phyloP scores from a whole-genome alignment of 2,888 invertebrate genomes.

The Cephus spinipes region DNA sequence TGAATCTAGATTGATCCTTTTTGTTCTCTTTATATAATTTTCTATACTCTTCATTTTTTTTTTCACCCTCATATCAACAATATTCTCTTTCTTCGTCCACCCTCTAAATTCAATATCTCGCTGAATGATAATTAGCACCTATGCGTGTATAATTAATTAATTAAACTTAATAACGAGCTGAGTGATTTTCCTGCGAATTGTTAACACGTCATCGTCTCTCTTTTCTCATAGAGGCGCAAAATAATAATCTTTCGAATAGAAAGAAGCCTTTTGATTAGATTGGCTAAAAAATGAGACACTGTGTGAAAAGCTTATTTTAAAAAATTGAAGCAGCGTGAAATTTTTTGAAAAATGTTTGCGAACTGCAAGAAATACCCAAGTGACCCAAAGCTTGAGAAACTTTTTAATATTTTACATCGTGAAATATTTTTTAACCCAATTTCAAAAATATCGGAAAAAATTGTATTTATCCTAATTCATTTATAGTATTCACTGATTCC shows the following conservation, averaged over 20 bases:
- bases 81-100: background rate
- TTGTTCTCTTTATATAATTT: background rate
- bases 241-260: background rate
- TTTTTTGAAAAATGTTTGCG: background rate
- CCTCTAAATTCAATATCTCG: background rate
- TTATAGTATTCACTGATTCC: background rate
- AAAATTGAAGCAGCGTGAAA: background rate
- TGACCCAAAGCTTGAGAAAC: background rate
- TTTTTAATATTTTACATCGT: background rate
- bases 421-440: background rate
- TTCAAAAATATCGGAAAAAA: background rate
- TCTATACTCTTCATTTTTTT: background rate
- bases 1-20: background rate
- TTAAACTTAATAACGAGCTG: background rate
- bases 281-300: background rate
- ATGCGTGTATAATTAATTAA: background rate
- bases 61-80: constrained; percentile 13
- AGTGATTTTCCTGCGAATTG: background rate
- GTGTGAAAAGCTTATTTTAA: background rate
- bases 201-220: background rate
- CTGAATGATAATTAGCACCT: background rate
- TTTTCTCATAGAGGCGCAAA: background rate
- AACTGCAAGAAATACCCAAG: background rate
- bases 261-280: background rate
- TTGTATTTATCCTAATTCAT: background rate